These are phyloP conservation scores for Siniperca undulata DNA, from an alignment of 2,797 vertebrate genomes.

Conservation along the genomic window DNA sequence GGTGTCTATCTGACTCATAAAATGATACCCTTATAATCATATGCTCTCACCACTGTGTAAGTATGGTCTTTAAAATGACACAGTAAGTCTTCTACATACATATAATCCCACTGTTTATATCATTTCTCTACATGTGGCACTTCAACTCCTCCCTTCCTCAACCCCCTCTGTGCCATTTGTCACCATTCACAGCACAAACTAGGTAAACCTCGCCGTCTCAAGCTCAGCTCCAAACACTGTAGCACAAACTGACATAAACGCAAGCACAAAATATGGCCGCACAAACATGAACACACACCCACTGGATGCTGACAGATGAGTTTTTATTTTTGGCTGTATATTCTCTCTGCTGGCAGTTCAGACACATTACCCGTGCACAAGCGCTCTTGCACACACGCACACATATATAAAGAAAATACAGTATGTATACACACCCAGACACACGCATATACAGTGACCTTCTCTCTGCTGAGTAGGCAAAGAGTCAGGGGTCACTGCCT, in stretches of 20 bases:
- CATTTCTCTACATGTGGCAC: conserved; percentile 42
- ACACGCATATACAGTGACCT: conserved; percentile 74
- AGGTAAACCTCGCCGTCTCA: conserved; percentile 65
- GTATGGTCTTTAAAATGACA: conserved; percentile 49
- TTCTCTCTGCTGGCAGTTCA: conserved; percentile 80
- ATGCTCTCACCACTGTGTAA: conserved; percentile 41
- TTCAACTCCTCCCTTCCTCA: conserved; percentile 33
- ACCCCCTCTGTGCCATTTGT: conserved; percentile 48
- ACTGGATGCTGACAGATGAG: conserved; percentile 82
- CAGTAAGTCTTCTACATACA: conserved; percentile 22
- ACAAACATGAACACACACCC: conserved; percentile 46
- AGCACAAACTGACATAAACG: conserved; percentile 68
- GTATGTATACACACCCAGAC: conserved; percentile 47
- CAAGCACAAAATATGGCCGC: conserved; percentile 61
- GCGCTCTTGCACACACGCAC: conserved; percentile 44
- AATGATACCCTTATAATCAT: conserved; percentile 55
- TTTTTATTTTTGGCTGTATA: conserved; percentile 85
- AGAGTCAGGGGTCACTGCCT: conserved; percentile 83
- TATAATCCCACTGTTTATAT: conserved; percentile 47
- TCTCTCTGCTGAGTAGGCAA: conserved; percentile 84
- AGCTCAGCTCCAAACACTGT: conserved; percentile 53
- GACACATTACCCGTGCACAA: conserved; percentile 71
- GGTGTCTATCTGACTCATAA: conserved; percentile 61
- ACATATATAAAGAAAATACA: conserved; percentile 55
- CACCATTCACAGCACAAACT: conserved; percentile 62